Base-by-base conservation (phyloP, 2,888 invertebrate genomes). In the Lypha dubia region DNA sequence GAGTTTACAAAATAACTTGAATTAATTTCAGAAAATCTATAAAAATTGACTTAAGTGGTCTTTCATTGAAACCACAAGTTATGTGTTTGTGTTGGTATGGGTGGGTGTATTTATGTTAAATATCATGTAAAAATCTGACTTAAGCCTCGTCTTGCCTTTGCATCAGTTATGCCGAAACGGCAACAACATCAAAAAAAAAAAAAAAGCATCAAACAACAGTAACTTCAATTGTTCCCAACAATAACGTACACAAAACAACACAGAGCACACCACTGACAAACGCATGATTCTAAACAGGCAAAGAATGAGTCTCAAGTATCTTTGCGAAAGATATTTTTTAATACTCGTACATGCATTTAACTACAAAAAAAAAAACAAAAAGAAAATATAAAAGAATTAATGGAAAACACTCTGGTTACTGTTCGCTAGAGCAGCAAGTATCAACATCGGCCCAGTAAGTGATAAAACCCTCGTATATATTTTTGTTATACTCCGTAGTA, bases 291-390 rank as follows among this genome's bases (percentile, higher is more conserved):
- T 46, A 44, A 24, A 17, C 49, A 63, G 62, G 6, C 49, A 71
- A 53, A 49, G 51, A 63, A 79, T 28, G 70, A 77, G 73, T 73
- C 77, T 76, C 74, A 79, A 84, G 84, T 81, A 63, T 81, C 70
- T 81, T 74, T 84, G 51, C 15, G 49, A 44, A 60, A 84, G 81
- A 81, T 81, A 81, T 84, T 84, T 84, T 84, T 84, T 81, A 84
- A 81, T 81, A 49, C 49, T 49, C 17, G 17, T 49, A 74, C 74
- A 74, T 70, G 65, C 49, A 49, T 51, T 56, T 41, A 41, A 71
- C 56, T 22, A 58, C n/a, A 46, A 60, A 15, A 58, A 51, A 44
- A 49, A 41, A 32, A 11, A 44, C 32, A 13, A 53, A 41, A 38
- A 44, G 38, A 41, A 38, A 38, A 38, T 3, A 38, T 38, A 38